Evolutionary conservation across 2,888 invertebrate genomes (phyloP).

Genomic region (Rhagophthalmus giganteus): DNA sequence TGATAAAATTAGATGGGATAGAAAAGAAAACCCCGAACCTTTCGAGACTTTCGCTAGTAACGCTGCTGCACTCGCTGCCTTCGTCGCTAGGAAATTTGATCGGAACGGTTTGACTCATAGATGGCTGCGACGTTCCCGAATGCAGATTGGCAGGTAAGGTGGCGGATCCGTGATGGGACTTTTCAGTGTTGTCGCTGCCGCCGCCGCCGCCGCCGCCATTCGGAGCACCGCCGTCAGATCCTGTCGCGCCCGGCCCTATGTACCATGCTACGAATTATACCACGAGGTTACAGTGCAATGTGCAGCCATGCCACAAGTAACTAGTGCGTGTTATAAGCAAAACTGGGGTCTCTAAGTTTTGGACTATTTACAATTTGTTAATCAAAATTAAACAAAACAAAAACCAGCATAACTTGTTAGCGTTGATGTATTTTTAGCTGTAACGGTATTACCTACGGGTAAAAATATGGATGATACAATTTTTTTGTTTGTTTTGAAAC

Average conservation of each 20-base stretch:
- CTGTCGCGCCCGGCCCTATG: constrained; percentile 55
- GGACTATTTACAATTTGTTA: constrained; percentile 12
- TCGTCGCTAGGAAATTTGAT: constrained; percentile 79
- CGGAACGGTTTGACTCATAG: constrained; percentile 49
- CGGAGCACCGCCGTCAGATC: constrained; percentile 49
- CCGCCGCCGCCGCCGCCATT: constrained; percentile 50
- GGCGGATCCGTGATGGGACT: constrained; percentile 64
- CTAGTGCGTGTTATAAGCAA: constrained; percentile 32
- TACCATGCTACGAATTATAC: constrained; percentile 55
- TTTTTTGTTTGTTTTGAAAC: neutral
- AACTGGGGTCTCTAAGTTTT: constrained; percentile 3
- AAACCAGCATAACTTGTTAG: too few species aligned
- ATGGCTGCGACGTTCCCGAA: constrained; percentile 58
- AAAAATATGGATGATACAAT: neutral
- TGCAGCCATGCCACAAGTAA: constrained; percentile 41
- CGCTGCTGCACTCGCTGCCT: constrained; percentile 84
- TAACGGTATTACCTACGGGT: constrained; percentile 8
- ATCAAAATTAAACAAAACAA: constrained; percentile 2
- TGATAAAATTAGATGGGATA: neutral
- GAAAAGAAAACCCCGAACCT: constrained; percentile 53
- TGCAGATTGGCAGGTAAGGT: constrained; percentile 65
- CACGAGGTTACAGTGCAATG: constrained; percentile 49
- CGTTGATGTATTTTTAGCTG: neutral
- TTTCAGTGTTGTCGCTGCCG: constrained; percentile 59
- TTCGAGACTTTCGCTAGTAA: constrained; percentile 80